Evolutionary conservation across 1,140 invertebrate species (phyloP), one percentile per base, ranked within the genome.

Genomic region (Macrobrachium rosenbergii): DNA sequence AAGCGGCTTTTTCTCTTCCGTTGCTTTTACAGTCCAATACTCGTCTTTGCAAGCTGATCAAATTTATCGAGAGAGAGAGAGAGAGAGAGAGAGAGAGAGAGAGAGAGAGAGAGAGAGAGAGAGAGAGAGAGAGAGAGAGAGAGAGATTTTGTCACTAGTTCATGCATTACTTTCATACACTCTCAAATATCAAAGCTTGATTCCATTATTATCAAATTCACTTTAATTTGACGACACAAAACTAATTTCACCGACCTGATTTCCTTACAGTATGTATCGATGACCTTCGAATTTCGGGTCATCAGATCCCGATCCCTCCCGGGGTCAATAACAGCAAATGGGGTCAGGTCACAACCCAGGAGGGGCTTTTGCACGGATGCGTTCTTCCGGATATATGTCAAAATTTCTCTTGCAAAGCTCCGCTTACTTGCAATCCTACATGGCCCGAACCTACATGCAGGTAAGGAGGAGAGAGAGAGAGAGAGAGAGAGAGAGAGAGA

Each of bases 221-320:
- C n/a, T n/a, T n/a, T n/a, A n/a, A n/a, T n/a, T n/a, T 37, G 28
- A 2, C 28, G 28, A 37, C 28, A 37, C 1, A 37, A 37, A 37
- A 37, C 28, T 37, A 3, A 37, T 37, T 37, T 37, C 28, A 1
- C 3, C 3, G 28, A 1, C 28, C 28, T 52, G 52, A 5, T 64
- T 14, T 43, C 7, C 45, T 63, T 21, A 5, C 83, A 86, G 84
- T 77, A 28, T 86, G 84, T 23, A 52, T 86, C 21, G 84, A 81
- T 80, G 84, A 86, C 84, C 63, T 86, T 19, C 62, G 84, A 7
- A 78, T 86, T 64, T 86, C 77, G 10, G 84, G 84, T 23, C 59
- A 59, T 19, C 59, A 43, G 8, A 52, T 86, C 14, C 84, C 84
- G 2, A 77, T 86, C 8, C 84, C 84, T 5, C 84, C 84, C 16